A percentile compares a stretch with the other conserved stretches of the same genome.
Conservation (phyloP, 2,888 invertebrate species). For the Unio pictorum region DNA sequence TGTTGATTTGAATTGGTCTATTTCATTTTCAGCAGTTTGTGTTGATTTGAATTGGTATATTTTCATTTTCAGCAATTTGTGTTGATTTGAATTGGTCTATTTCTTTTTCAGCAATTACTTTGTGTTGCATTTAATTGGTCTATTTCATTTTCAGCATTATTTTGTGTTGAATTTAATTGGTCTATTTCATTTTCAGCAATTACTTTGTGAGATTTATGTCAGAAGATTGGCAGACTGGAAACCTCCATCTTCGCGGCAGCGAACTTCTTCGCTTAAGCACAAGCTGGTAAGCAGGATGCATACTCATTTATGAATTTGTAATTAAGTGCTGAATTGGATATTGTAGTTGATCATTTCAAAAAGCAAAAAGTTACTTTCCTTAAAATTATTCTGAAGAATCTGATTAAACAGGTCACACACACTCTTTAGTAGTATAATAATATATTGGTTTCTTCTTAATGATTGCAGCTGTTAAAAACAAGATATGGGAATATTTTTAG, state of each 20-base stretch:
- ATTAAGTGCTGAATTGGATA: background rate
- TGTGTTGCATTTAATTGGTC: slow-evolving; percentile 7
- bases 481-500: no score
- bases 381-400: no score
- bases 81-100: slow-evolving; percentile 1
- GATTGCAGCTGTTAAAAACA: no score
- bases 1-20: slow-evolving; percentile 12
- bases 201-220: slow-evolving; percentile 55
- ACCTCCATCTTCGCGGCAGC: slow-evolving; percentile 29
- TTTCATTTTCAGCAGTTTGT: slow-evolving; percentile 36
- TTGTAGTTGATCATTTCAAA: no score
- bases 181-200: slow-evolving; percentile 32
- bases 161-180: slow-evolving; percentile 1
- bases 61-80: slow-evolving; percentile 25
- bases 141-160: slow-evolving; percentile 17
- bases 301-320: background rate
- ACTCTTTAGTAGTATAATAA: no score
- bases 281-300: slow-evolving; percentile 18
- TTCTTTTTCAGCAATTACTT: slow-evolving; percentile 30
- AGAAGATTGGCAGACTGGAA: slow-evolving; percentile 36
- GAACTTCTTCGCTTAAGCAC: slow-evolving; percentile 20
- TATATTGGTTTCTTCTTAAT: no score
- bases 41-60: slow-evolving; percentile 3
- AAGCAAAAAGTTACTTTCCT: no score
- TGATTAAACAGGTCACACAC: no score